Evolutionary conservation across 23 tunicate genomes (phyloP), one percentile per base, ranked within the genome.

Genomic region (Botrylloides violaceus): DNA sequence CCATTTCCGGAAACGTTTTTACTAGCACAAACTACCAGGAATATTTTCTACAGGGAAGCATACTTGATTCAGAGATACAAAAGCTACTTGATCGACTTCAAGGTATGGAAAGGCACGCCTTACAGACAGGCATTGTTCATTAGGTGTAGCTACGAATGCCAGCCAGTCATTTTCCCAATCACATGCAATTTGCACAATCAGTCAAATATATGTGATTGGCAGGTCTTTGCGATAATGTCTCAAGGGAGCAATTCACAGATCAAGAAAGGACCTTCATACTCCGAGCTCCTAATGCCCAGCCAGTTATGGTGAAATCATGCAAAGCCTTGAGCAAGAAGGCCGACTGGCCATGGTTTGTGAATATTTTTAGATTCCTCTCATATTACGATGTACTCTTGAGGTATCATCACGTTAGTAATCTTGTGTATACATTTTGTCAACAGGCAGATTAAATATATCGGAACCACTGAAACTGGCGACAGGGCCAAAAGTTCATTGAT

Each of bases 181-280:
- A 7, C 33, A 31, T 5, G 36, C 2, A 15, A 19, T 4, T 32
- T 34, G 26, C 37, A n/a, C n/a, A n/a, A n/a, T n/a, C n/a, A n/a
- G n/a, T n/a, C n/a, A n/a, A 38, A 34, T 21, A n/a, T n/a, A n/a
- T n/a, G n/a, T n/a, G n/a, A n/a, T n/a, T n/a, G n/a, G n/a, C 26
- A 77, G 81, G 92, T 38, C 34, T 87, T 21, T 87, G 95, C 64
- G 95, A 87, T 55, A 87, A 87, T 76, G 86, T 87, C n/a, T 59
- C 68, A 39, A 79, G 79, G 49, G 80, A 81, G 62, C 71, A 61
- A 24, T 81, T 81, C 55, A 66, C 59, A 18, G 95, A 87, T 64
- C 87, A 66, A 61, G 95, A 87, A 64, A 57, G 66, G 32, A 87
- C 73, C 3, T 87, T 83, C 34, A 25, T 71, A 22, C 39, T 87